A percentile compares a stretch with the other conserved stretches of the same genome.
Evolutionary conservation across 2,888 invertebrate species (phyloP).

Genomic region (Dryococelus australis): DNA sequence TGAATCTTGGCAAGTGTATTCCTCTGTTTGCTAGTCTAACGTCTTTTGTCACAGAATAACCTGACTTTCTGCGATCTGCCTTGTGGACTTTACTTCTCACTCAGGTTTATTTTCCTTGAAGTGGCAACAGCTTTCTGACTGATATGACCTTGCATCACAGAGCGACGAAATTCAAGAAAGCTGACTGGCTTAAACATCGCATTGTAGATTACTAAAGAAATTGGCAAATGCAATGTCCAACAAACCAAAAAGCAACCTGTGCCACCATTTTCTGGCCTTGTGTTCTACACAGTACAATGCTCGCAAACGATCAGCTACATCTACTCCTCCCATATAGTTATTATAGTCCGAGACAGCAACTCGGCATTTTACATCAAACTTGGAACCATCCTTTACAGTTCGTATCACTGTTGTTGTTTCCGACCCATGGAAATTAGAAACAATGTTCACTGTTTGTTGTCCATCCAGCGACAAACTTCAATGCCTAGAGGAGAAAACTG

Average conservation of each 20-base stretch:
- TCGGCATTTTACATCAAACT: not conserved
- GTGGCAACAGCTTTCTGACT: not conserved
- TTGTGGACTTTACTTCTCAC: not conserved
- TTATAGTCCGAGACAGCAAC: conserved; percentile 20
- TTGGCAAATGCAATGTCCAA: conserved; percentile 36
- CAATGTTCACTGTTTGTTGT: conserved; percentile 43
- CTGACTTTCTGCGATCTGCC: not conserved
- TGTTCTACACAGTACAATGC: conserved; percentile 22
- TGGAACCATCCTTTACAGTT: conserved; percentile 30
- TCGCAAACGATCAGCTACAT: conserved; percentile 27
- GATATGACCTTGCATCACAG: not conserved
- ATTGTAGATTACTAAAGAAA: conserved; percentile 24
- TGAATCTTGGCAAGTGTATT: conserved; percentile 18
- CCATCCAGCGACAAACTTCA: conserved; percentile 42
- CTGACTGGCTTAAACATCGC: not conserved
- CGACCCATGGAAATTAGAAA: conserved; percentile 47
- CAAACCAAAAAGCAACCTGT: conserved; percentile 31
- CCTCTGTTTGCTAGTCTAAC: not conserved
- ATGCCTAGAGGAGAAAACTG: conserved; percentile 36
- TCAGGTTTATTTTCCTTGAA: not conserved
- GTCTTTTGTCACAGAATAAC: not conserved
- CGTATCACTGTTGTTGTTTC: conserved; percentile 26
- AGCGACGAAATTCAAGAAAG: conserved; percentile 21
- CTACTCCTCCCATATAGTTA: conserved; percentile 24
- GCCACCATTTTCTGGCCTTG: conserved; percentile 34